Conservation (phyloP, 2,113 vertebrate species). For the Motacilla alba region DNA sequence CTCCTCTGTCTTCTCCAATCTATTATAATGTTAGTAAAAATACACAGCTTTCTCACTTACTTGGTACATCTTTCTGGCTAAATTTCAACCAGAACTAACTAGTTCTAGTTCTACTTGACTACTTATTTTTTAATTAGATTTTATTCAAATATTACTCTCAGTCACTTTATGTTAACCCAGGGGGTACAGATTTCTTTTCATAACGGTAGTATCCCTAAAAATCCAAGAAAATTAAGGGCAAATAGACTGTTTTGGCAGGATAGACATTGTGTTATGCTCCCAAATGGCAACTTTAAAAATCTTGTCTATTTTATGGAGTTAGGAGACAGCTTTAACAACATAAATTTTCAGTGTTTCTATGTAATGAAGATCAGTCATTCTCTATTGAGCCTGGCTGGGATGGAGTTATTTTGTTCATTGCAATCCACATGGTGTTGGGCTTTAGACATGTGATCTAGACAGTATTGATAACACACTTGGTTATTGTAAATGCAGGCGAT, state of each 20-base stretch:
- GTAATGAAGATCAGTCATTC: neutral
- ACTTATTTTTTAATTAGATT: neutral
- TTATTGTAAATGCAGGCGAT: too few species aligned
- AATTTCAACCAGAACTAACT: neutral
- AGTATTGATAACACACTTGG: rapidly evolving
- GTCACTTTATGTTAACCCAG: neutral
- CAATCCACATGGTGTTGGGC: neutral
- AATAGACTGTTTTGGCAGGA: neutral
- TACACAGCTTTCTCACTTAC: neutral
- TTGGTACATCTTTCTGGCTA: neutral
- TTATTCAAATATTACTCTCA: neutral
- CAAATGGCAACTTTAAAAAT: neutral
- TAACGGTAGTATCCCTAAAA: neutral
- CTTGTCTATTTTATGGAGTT: neutral
- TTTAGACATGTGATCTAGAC: neutral
- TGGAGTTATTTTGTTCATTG: neutral
- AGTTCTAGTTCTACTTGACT: neutral
- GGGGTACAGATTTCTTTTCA: neutral
- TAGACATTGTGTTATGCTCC: neutral
- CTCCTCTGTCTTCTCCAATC: neutral
- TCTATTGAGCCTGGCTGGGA: neutral
- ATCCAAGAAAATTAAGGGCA: neutral
- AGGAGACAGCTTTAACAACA: neutral
- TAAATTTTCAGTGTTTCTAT: neutral
- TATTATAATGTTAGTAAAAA: neutral